These are phyloP conservation scores for Plusia festucae DNA, from an alignment of 2,888 invertebrate species.

Conservation along the genomic window DNA sequence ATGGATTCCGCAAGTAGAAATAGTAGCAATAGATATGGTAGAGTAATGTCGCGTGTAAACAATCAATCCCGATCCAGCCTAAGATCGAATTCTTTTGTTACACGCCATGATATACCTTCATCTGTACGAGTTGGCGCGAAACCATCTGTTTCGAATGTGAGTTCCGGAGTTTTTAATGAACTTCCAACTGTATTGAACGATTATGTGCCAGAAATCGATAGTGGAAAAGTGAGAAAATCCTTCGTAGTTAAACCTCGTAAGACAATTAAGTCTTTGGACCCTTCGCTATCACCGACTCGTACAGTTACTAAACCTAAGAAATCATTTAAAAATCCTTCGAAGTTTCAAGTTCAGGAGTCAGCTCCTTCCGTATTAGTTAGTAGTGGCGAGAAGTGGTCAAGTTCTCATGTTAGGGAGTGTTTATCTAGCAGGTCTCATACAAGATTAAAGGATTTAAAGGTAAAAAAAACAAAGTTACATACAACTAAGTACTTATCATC, in stretches of 20 bases:
- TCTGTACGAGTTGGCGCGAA: slow-evolving; percentile 78
- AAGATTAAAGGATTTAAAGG: slow-evolving; percentile 79
- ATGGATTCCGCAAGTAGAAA: slow-evolving; percentile 63
- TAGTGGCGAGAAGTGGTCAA: slow-evolving; percentile 68
- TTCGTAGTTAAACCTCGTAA: slow-evolving; percentile 77
- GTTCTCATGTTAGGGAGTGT: slow-evolving; percentile 70
- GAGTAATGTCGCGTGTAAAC: slow-evolving; percentile 81
- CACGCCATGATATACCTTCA: slow-evolving; percentile 73
- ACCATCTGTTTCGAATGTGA: slow-evolving; percentile 74
- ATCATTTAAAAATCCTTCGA: slow-evolving; percentile 50
- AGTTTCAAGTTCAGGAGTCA: slow-evolving; percentile 65
- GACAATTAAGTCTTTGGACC: slow-evolving; percentile 79
- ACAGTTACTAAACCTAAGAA: slow-evolving; percentile 50
- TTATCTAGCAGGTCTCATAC: slow-evolving; percentile 77
- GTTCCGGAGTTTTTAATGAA: slow-evolving; percentile 74
- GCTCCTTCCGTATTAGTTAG: slow-evolving; percentile 67
- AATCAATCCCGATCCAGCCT: slow-evolving; percentile 67
- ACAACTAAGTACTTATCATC: too few species aligned
- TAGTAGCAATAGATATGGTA: slow-evolving; percentile 70
- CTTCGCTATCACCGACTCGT: slow-evolving; percentile 70
- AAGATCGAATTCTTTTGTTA: slow-evolving; percentile 72
- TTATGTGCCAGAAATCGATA: slow-evolving; percentile 66
- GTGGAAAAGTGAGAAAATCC: slow-evolving; percentile 64
- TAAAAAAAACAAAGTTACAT: slow-evolving; percentile 42
- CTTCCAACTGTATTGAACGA: slow-evolving; percentile 80